Evolutionary conservation across 1,140 invertebrate genomes (phyloP), one percentile per base, ranked within the genome.

Genomic region (Formica selysi): DNA sequence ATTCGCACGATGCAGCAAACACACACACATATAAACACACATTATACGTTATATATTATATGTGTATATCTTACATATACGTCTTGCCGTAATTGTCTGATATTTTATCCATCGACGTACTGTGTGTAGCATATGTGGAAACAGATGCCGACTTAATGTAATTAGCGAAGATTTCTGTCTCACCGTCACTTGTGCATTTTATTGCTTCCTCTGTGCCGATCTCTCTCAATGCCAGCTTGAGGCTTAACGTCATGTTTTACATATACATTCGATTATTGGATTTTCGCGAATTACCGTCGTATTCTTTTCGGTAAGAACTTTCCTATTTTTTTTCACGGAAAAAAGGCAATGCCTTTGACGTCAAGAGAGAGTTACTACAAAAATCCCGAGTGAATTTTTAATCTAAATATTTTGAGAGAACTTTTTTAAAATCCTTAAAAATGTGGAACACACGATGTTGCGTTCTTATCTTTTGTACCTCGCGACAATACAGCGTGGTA

Each of bases 71-170:
- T 41, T 48, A 41, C 10, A 29, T 44, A 22, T 73, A 81, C 44
- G 36, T 71, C n/a, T 19, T 11, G 48, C 16, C 22, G 36, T 81
- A 81, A 81, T 81, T 73, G 57, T 73, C 67, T n/a, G 54, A 38
- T 19, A 81, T 81, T 81, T 73, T 81, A 73, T 81, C 54, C 44
- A 73, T 81, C 79, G 79, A 81, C 32, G 65, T 54, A 32, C 36
- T 11, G 22, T 32, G n/a, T 19, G 38, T 32, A 10, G 68, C 32
- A 22, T 81, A 73, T 38, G 26, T 59, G 22, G 79, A 81, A 61
- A 81, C 79, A 81, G 79, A 68, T 81, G 79, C 67, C 67, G 38
- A 73, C 67, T 81, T 81, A 81, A 81, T 73, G 79, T 61, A 81
- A 81, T 81, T 81, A 81, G 65, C 79, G 51, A 73, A 54, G 67